A percentile compares a stretch with the other conserved stretches of the same genome.
Conservation (phyloP, 2,888 invertebrate species). For the Microctonus brassicae region DNA sequence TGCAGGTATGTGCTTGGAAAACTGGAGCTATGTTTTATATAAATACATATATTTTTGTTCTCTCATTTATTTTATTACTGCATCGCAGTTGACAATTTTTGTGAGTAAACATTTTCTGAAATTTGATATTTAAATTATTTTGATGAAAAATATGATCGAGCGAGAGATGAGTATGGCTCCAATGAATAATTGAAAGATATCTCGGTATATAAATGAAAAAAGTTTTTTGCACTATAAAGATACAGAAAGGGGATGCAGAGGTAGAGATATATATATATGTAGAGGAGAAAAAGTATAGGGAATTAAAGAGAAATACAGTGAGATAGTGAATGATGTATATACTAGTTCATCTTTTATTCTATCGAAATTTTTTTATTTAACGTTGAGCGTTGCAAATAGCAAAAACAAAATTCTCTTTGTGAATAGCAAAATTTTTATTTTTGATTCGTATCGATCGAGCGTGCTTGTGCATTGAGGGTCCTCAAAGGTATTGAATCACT, state of each 20-base stretch:
- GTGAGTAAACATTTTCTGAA: constrained; percentile 22
- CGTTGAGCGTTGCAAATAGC: constrained; percentile 31
- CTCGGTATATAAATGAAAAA: constrained; percentile 29
- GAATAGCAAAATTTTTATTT: constrained; percentile 36
- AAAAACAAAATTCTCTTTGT: constrained; percentile 41
- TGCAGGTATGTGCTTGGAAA: constrained; percentile 31
- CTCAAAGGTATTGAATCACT: constrained; percentile 36
- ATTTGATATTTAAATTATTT: constrained; percentile 7
- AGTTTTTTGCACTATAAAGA: constrained; percentile 6
- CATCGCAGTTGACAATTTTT: neutral
- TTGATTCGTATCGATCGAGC: constrained; percentile 31
- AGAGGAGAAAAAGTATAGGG: neutral
- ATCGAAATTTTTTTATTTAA: constrained; percentile 27
- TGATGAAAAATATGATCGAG: neutral
- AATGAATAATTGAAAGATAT: constrained; percentile 35
- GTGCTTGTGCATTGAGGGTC: constrained; percentile 19
- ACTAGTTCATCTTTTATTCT: constrained; percentile 37
- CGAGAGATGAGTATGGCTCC: neutral
- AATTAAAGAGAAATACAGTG: neutral
- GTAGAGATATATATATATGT: neutral
- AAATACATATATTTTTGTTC: neutral
- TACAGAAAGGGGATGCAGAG: neutral
- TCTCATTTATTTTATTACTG: neutral
- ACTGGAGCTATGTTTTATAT: neutral
- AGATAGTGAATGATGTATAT: constrained; percentile 21